A percentile compares a stretch with the other conserved stretches of the same genome.
Conservation (phyloP, 2,888 invertebrate species). For the Neoascia interrupta region DNA sequence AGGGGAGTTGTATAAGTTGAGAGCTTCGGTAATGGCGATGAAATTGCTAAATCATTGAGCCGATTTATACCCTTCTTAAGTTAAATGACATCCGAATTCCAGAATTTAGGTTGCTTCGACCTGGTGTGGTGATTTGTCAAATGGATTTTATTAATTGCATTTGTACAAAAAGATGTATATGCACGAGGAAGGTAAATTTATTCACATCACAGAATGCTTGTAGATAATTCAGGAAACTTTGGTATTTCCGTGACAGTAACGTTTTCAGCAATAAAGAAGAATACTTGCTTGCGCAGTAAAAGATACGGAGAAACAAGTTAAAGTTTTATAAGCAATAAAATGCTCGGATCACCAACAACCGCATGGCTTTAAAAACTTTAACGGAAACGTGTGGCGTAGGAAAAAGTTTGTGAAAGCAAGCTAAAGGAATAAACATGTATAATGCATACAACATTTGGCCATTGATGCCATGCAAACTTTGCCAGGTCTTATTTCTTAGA, state of each 20-base stretch:
- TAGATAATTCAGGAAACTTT: constrained; percentile 26
- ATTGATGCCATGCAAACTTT: too few species aligned
- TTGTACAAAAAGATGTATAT: not conserved
- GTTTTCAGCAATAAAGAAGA: not conserved
- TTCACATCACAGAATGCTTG: constrained; percentile 41
- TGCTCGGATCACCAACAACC: constrained; percentile 9
- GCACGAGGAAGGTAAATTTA: constrained; percentile 13
- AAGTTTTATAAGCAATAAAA: constrained; percentile 16
- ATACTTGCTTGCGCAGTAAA: constrained; percentile 20
- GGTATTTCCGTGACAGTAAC: not conserved
- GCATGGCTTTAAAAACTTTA: constrained; percentile 16
- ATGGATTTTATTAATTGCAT: constrained; percentile 5
- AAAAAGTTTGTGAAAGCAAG: too few species aligned
- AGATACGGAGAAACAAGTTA: constrained; percentile 1
- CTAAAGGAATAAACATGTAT: too few species aligned
- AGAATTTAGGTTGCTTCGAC: too few species aligned
- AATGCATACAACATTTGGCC: too few species aligned
- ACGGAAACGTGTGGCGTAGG: too few species aligned
- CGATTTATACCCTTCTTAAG: constrained; percentile 33
- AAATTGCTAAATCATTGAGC: constrained; percentile 53
- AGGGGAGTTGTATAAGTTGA: constrained; percentile 34
- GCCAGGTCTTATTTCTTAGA: too few species aligned
- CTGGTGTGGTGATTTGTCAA: constrained; percentile 21
- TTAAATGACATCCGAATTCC: constrained; percentile 2
- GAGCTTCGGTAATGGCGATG: constrained; percentile 45